Evolutionary conservation across 2,888 invertebrate genomes (phyloP), one percentile per base, ranked within the genome.

Genomic region (Plagodis pulveraria): DNA sequence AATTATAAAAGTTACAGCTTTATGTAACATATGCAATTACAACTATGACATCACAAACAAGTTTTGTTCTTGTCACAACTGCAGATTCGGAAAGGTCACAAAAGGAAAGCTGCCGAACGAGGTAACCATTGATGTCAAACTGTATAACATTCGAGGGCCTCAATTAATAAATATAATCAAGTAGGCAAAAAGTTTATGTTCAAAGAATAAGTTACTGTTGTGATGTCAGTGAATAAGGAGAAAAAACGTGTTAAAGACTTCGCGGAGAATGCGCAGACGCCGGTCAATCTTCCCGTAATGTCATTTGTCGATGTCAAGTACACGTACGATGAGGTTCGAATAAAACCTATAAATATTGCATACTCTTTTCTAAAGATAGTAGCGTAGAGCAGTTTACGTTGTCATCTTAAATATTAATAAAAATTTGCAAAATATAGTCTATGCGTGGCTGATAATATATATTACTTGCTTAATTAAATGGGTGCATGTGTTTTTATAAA

Each of bases 51-150:
- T 77, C 74, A 74, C 71, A 72, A 73, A 73, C 78, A 74, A 66
- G 75, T 73, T 71, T 54, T 67, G 6, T 65, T 66, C 64, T 75
- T 76, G 73, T 73, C 76, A 74, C 69, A 75, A 72, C 54, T 42
- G n/a, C 58, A 54, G 62, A 62, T 63, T 73, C 67, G 73, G 66
- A 87, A 88, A 90, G 89, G 89, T 89, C 86, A 86, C 66, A 68
- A 83, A 86, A 79, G 78, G 88, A 90, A 90, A 89, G 88, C 65
- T 59, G 52, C 51, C 33, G 44, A 58, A 76, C 73, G 44, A 50
- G 53, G 36, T 44, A 59, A 57, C 51, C 61, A 63, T 50, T 63
- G 60, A 67, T 63, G 56, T 55, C 56, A 65, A 62, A 53, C 48
- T 48, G 35, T 22, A 47, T 44, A 52, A 62, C 60, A 62, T 62